Evolutionary conservation across 2,888 invertebrate genomes (phyloP), one percentile per base, ranked within the genome.

Genomic region (Agrotis segetum): DNA sequence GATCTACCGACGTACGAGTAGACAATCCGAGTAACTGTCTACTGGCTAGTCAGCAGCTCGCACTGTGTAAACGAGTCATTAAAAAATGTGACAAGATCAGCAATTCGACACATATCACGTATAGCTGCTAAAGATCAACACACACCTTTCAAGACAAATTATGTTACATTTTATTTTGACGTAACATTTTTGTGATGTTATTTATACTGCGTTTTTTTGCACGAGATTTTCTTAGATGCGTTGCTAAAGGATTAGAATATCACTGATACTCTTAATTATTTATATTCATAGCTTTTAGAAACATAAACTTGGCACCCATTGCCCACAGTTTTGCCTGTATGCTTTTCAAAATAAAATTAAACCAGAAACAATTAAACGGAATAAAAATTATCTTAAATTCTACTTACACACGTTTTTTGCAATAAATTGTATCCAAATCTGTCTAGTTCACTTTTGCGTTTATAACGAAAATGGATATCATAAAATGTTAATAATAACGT

Each of bases 141-240:
- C 44, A 70, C 71, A 79, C 80, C 75, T 75, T 71, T 80, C 76
- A 75, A 66, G 76, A 79, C 71, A 53, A 77, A 78, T 71, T 71
- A 74, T 74, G 65, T 74, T 71, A 56, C 68, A 74, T 73, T 67
- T 78, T 79, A 79, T 79, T 80, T 75, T 79, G 76, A 75, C 80
- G 62, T 66, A 66, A 75, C 65, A 79, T 71, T 68, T 68, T 75
- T 71, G 49, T 66, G 55, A 34, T 71, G 76, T 60, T 63, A 75
- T 66, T 53, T 79, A 71, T 44, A 63, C 53, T n/a, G 44, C 40
- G n/a, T 74, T 79, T 79, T 34, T 79, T 79, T 79, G 67, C 34
- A 49, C 11, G 4, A 46, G 19, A 44, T 11, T 62, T 9, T 63
- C 79, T 67, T 44, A 63, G 79, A 79, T 47, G 0, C 7, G 9